phyloP scores from a whole-genome alignment of 2,797 vertebrate species.

The Bucorvus abyssinicus region DNA sequence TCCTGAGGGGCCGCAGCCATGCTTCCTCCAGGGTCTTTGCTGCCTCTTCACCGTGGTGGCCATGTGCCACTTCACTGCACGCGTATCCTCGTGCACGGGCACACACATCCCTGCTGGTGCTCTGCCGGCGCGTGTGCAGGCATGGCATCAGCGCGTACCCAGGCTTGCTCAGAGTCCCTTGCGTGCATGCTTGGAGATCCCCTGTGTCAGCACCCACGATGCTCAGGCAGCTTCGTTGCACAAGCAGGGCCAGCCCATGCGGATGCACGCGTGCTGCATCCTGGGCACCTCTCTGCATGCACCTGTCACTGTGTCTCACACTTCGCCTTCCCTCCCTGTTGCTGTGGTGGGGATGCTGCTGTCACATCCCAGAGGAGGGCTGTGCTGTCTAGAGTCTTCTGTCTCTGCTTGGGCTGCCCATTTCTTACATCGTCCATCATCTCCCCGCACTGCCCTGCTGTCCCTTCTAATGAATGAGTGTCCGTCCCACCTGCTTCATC shows the following conservation, averaged over 20 bases:
- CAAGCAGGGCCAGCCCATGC: not conserved
- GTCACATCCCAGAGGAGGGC: not conserved
- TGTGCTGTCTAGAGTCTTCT: not conserved
- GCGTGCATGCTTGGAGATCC: fast-evolving
- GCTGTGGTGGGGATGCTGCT: not conserved
- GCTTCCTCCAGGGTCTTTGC: not conserved
- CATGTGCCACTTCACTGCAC: not conserved
- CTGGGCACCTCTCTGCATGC: not conserved
- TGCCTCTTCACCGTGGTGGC: not conserved
- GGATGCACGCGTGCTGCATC: not conserved
- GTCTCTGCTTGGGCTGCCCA: not conserved
- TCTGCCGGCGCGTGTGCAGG: fast-evolving
- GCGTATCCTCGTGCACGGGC: not conserved
- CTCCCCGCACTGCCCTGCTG: not conserved
- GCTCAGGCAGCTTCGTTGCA: not conserved
- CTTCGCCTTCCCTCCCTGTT: not conserved
- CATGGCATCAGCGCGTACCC: fast-evolving
- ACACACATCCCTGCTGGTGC: not conserved
- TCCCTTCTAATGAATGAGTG: not conserved
- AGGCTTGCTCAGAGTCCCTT: fast-evolving
- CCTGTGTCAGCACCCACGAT: not conserved
- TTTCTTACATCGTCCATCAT: not conserved
- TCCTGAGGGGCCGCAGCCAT: not conserved
- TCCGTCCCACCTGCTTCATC: fast-evolving
- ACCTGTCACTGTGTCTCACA: fast-evolving